Evolutionary conservation across 1,140 invertebrate species (phyloP), one percentile per base, ranked within the genome.

Genomic region (Zaprionus inermis): DNA sequence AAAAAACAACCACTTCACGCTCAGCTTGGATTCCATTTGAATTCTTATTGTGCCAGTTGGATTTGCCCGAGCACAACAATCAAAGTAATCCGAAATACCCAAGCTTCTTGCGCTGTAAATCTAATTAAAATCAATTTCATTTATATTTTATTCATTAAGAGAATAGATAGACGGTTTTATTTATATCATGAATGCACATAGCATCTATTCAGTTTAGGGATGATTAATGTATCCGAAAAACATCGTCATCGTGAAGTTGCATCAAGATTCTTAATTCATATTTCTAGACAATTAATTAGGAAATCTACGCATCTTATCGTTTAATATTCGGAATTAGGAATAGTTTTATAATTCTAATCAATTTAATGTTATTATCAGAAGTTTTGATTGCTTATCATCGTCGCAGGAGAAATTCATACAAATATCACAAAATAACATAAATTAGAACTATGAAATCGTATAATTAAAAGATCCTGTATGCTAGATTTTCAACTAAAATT

Each of bases 1-100:
- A 32, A 22, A 83, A 79, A 88, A 83, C 83, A 88, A 89, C 83
- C 83, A 88, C 83, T 89, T 80, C 75, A 65, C 84, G 46, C 83
- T 83, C 80, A 36, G 57, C 56, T 76, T 36, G 75, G 64, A 80
- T 72, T 85, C 73, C 56, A 74, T 77, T 54, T 65, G 61, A 72
- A 63, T 72, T 86, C 79, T 61, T 59, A 83, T 59, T 71, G 49
- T 80, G 72, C 28, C 12, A 24, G 36, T 46, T 46, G 44, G 44
- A 11, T 20, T 49, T 9, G 18, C 44, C 18, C 18, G 44, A 22
- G 20, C 5, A 49, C 44, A 49, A 49, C 38, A 44, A 41, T 41
- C 10, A 49, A 49, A 49, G 44, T 49, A 18, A 49, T 49, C 44
- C 18, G 18, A 49, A 22, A 49, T 22, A 22, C 12, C 10, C 22